Evolutionary conservation across 2,797 vertebrate genomes (phyloP), one percentile per base, ranked within the genome.

Genomic region (Xerus rutilus): DNA sequence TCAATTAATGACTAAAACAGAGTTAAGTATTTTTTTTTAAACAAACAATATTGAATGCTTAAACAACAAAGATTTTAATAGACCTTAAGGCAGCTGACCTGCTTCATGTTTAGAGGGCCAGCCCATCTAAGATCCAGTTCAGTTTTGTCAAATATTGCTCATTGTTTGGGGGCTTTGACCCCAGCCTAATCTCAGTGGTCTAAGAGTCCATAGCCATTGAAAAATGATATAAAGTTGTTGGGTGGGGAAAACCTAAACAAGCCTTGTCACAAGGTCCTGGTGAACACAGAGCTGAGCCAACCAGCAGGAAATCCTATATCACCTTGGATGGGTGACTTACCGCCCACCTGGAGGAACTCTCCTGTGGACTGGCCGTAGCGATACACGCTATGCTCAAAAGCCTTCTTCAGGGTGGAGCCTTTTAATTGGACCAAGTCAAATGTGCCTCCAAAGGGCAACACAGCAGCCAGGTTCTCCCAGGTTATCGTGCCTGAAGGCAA

Each of bases 301-400:
- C 62, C 21, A 43, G 12, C 77, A 73, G 23, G 67, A 87, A 67
- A 23, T 2, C 20, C 17, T 15, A 1, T 3, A 12, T 43, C 35
- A 10, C 15, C 2, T 2, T 32, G 76, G 49, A 30, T 69, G 72
- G 15, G 70, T 77, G 94, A 97, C 92, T 5, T 98, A 99, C 99
- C 99, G n/a, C 99, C 99, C 65, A 99, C 99, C 97, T 99, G 99
- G 4, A 99, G 99, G 98, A 99, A 99, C 95, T 99, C 99, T 9
- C 99, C 99, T 0, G 97, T 98, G 97, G 96, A 98, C 28, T 25
- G 59, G n/a, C 99, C 99, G 0, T 99, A 98, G 62, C 99, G 98
- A 54, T 1, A 94, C 79, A 99, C 99, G 0, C 99, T 99, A 97
- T 99, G 99, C 93, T 99, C 99, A 62, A 99, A 99, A 35, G 98